Conservation (phyloP, 2,113 vertebrate genomes). For the Lucifuga dentata region DNA sequence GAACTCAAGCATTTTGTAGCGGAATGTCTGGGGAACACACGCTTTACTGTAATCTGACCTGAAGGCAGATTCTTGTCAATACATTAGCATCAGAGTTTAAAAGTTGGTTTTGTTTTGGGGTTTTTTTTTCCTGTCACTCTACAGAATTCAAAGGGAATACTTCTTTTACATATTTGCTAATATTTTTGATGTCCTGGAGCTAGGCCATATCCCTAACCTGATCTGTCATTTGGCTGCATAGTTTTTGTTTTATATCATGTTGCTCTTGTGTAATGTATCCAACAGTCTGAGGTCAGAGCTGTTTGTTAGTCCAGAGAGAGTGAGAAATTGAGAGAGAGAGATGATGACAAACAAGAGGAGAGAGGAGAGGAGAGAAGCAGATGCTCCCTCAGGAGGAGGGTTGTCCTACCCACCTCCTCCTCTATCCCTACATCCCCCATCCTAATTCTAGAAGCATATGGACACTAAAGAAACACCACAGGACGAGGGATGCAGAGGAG, state of each 20-base stretch:
- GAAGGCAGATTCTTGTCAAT: constrained; percentile 11
- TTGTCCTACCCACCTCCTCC: constrained; percentile 59
- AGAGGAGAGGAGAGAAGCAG: constrained; percentile 67
- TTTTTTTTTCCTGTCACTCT: constrained; percentile 25
- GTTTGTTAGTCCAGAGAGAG: constrained; percentile 62
- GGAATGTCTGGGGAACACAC: constrained; percentile 24
- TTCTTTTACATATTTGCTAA: constrained; percentile 41
- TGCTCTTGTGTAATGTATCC: constrained; percentile 66
- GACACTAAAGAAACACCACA: constrained; percentile 65
- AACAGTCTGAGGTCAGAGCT: constrained; percentile 72
- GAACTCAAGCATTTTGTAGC: constrained; percentile 10
- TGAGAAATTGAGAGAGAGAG: constrained; percentile 17
- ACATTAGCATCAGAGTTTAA: constrained; percentile 20
- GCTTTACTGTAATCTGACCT: constrained; percentile 14
- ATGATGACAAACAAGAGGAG: constrained; percentile 49
- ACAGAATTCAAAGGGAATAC: constrained; percentile 1
- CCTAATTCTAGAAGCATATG: constrained; percentile 75
- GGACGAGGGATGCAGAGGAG: constrained; percentile 55
- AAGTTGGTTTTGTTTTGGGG: constrained; percentile 25
- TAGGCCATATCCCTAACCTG: constrained; percentile 54
- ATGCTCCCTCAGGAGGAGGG: constrained; percentile 81
- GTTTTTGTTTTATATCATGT: constrained; percentile 66
- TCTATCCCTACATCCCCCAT: constrained; percentile 31
- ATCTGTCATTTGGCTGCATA: constrained; percentile 64
- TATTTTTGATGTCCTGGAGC: constrained; percentile 43